Conservation (phyloP, 2,113 vertebrate genomes). For the Galbula dea region DNA sequence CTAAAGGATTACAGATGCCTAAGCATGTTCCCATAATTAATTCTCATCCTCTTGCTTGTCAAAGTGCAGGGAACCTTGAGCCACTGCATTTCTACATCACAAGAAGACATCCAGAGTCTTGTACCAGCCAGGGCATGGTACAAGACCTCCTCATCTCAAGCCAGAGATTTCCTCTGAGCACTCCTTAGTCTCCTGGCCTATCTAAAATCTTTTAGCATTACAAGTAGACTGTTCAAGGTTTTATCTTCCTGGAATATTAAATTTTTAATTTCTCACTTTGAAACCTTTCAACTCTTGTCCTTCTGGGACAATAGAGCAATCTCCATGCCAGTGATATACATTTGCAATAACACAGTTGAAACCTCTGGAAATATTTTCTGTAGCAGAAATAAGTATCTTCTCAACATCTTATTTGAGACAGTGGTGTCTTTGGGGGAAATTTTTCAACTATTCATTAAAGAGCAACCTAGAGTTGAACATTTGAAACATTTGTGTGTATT, state of each 20-base stretch:
- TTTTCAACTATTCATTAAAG: background rate
- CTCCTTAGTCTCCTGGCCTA: background rate
- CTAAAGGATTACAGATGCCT: background rate
- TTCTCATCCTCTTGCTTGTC: background rate
- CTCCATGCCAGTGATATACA: background rate
- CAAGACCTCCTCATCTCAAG: background rate
- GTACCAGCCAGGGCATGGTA: background rate
- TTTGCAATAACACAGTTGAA: background rate
- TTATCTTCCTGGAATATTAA: background rate
- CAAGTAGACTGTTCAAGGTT: background rate
- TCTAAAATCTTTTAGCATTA: background rate
- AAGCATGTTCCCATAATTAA: background rate
- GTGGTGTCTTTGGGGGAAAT: background rate
- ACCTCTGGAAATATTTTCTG: background rate
- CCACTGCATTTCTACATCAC: background rate
- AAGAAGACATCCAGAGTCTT: background rate
- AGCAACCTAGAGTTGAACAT: background rate
- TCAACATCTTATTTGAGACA: background rate
- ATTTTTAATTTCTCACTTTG: background rate
- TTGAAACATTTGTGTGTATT: background rate
- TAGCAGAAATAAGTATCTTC: background rate
- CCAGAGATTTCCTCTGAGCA: background rate
- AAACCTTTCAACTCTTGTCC: background rate
- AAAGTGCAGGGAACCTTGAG: background rate
- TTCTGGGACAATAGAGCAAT: background rate